Conservation (phyloP, 1,140 invertebrate genomes). For the Zophobas atratus region DNA sequence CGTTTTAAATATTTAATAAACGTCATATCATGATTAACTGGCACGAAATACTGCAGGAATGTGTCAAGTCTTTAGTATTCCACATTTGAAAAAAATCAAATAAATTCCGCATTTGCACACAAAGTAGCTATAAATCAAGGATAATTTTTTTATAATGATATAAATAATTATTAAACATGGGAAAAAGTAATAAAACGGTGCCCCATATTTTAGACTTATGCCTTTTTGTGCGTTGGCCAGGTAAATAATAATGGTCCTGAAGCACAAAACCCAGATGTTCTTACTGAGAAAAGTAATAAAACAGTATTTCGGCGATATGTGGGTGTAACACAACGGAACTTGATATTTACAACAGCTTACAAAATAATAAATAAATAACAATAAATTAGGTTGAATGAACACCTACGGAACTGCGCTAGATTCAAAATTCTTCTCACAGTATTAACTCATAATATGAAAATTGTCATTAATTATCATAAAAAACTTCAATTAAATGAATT, state of each 20-base stretch:
- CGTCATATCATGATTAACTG: slow-evolving; percentile 25
- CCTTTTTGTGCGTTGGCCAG: not conserved
- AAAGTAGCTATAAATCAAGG: slow-evolving; percentile 31
- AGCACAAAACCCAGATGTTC: slow-evolving; percentile 29
- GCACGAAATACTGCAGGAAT: slow-evolving; percentile 31
- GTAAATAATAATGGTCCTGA: slow-evolving; percentile 20
- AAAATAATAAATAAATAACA: slow-evolving; percentile 43
- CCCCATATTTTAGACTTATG: slow-evolving; percentile 4
- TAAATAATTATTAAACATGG: slow-evolving; percentile 25
- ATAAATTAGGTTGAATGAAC: slow-evolving; percentile 40
- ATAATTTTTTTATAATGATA: slow-evolving; percentile 12
- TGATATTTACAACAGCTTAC: slow-evolving; percentile 31
- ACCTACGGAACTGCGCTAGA: slow-evolving; percentile 18
- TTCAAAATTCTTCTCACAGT: not conserved
- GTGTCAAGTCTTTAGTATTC: slow-evolving; percentile 31
- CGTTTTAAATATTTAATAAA: slow-evolving; percentile 35
- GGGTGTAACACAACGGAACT: slow-evolving; percentile 37
- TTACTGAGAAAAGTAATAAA: slow-evolving; percentile 36
- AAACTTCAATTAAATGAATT: not conserved
- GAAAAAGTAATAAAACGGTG: slow-evolving; percentile 3
- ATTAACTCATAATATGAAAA: not conserved
- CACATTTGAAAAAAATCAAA: slow-evolving; percentile 19
- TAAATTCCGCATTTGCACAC: slow-evolving; percentile 31
- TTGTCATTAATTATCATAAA: not conserved
- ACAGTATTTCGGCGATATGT: slow-evolving; percentile 29